Evolutionary conservation across 2,113 vertebrate species (phyloP), one percentile per base, ranked within the genome.

Genomic region (Corythoichthys haematopterus): DNA sequence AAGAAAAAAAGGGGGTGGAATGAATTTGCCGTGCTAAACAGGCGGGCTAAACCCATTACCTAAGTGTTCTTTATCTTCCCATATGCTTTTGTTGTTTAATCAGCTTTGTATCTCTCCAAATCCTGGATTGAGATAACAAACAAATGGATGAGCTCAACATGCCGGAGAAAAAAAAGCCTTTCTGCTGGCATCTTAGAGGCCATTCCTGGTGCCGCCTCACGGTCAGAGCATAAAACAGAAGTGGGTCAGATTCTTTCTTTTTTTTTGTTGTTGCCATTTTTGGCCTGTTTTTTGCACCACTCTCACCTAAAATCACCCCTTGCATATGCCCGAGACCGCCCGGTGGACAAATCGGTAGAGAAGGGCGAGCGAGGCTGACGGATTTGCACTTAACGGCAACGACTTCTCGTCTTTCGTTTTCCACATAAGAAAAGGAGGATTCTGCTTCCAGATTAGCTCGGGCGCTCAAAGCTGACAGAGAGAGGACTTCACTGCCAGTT

Each of bases 51-150:
- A 90, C 90, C 91, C 89, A 93, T 93, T 94, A 94, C 85, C 90
- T 90, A 93, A 93, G 93, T 92, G 87, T 91, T 87, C 85, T 91
- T 93, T 92, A 92, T 90, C 91, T 72, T 40, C 70, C 89, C 90
- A 90, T 91, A 91, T 93, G 92, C 91, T 93, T 91, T 92, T 91
- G 91, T 91, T 80, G 85, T 82, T 75, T 94, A 92, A 95, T 94
- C 94, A 93, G 92, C 91, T 94, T 93, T 93, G 91, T 92, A 93
- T 93, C 91, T 91, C 86, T 78, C 86, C 86, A 94, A 94, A 93
- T 93, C 91, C 89, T 85, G 91, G 90, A 91, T 81, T 90, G 90
- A 93, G 91, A 93, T 93, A 94, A 92, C 90, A 94, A 93, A 93
- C 90, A 91, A 93, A 91, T 82, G 83, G 89, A 90, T 92, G 85